Evolutionary conservation across 2,888 invertebrate species (phyloP), one percentile per base, ranked within the genome.

Genomic region (Drosophila rubida): DNA sequence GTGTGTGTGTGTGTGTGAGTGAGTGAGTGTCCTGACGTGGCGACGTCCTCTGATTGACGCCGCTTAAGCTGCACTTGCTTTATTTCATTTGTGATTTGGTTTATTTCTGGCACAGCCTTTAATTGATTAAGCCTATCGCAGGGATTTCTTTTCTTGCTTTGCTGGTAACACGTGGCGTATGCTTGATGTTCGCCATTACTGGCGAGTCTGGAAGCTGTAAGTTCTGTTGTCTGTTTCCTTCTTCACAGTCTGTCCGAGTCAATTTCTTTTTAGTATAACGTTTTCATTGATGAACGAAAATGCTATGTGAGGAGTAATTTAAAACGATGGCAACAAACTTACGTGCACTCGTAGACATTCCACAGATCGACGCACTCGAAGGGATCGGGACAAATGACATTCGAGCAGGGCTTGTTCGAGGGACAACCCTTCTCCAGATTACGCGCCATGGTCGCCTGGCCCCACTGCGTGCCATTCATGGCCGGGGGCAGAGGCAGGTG

Each of bases 331-430:
- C 25, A 7, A 6, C 25, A 6, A 63, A 71, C 97, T 96, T 93
- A 99, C 97, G 98, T 97, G 97, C 99, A 99, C 92, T 98, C 98
- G 90, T 98, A 97, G 92, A 97, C 97, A 92, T 99, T 99, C 99
- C 99, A 99, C 11, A 99, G 94, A 93, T 98, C 98, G 74, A 97
- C 96, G 92, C 98, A 99, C 89, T 97, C 97, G 91, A 98, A 97
- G 9, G 97, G 97, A 89, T 96, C 96, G 0, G 96, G 96, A 90
- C 98, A 99, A 88, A 97, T 97, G 37, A 98, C 97, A 91, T 97
- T 97, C 79, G 96, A 96, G 90, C 98, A 99, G 1, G 98, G 98
- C 90, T 98, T 97, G 88, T 98, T 97, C 2, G 98, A 98, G 11
- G 97, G 96, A 91, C 99, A 99, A 90, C 97, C 96, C 76, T 96